Percentiles rank a stretch among this genome's conserved stretches.
Conservation (phyloP, 2,113 vertebrate genomes). For the Mobula hypostoma region DNA sequence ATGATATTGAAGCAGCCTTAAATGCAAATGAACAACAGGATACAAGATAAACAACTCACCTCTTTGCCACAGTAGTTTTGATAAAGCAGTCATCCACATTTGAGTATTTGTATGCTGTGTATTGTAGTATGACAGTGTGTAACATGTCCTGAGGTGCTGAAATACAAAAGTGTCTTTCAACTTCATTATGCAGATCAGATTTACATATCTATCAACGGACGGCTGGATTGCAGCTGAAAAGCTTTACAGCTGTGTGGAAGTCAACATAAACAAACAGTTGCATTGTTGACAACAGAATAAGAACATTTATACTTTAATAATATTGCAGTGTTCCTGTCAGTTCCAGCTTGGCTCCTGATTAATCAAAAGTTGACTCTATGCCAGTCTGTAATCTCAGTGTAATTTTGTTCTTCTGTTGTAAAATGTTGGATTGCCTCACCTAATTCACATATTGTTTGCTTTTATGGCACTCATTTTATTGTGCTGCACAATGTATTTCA, state of each 20-base stretch:
- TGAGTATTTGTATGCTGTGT: background rate
- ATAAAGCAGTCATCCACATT: background rate
- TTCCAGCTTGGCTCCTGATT: conserved; percentile 68
- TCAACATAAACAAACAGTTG: conserved; percentile 18
- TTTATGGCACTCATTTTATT: conserved; percentile 93
- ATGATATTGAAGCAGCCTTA: background rate
- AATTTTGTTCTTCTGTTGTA: conserved; percentile 73
- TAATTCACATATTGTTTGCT: conserved; percentile 88
- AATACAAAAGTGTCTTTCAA: background rate
- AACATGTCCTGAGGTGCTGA: conserved; percentile 16
- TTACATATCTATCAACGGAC: conserved; percentile 14
- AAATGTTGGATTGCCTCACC: conserved; percentile 77
- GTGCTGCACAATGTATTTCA: conserved; percentile 84
- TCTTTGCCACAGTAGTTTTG: background rate
- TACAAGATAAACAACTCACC: background rate
- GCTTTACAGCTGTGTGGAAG: conserved; percentile 18
- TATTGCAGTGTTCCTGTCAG: conserved; percentile 61
- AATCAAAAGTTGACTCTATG: conserved; percentile 72
- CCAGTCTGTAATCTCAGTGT: conserved; percentile 50
- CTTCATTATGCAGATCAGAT: conserved; percentile 20
- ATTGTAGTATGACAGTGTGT: background rate
- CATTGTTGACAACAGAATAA: conserved; percentile 22
- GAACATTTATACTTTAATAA: conserved; percentile 45
- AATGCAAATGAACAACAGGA: background rate
- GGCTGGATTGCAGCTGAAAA: conserved; percentile 7